Conservation (phyloP, 2,113 vertebrate species). For the Chaetorhynchus papuensis region DNA sequence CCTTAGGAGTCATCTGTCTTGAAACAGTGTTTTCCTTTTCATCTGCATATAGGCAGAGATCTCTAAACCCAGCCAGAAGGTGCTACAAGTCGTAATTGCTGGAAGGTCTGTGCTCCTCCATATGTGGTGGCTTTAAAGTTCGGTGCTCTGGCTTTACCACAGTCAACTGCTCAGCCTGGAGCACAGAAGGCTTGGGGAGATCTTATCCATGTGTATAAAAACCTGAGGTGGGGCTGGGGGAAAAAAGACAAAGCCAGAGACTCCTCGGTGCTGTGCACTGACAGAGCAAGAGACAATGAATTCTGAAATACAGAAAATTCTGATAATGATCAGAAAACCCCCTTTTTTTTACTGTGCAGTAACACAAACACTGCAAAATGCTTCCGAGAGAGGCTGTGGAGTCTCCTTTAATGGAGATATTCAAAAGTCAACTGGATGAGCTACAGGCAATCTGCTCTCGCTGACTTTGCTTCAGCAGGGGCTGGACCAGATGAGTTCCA, state of each 20-base stretch:
- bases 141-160: neutral
- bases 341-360: neutral
- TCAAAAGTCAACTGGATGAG: neutral
- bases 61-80: neutral
- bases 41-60: neutral
- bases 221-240: neutral
- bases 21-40: neutral
- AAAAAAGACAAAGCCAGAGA: neutral
- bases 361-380: neutral
- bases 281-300: neutral
- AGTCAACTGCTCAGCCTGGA: neutral
- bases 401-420: neutral
- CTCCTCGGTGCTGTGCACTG: neutral
- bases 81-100: neutral
- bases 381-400: neutral
- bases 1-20: neutral
- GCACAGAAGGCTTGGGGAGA: neutral
- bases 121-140: neutral
- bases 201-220: neutral
- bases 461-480: neutral
- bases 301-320: neutral
- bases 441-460: fast-evolving
- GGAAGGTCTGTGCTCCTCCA: neutral
- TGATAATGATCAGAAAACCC: neutral
- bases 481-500: neutral